Conservation (phyloP, 2,888 invertebrate genomes). For the Dorcus parallelipipedus region DNA sequence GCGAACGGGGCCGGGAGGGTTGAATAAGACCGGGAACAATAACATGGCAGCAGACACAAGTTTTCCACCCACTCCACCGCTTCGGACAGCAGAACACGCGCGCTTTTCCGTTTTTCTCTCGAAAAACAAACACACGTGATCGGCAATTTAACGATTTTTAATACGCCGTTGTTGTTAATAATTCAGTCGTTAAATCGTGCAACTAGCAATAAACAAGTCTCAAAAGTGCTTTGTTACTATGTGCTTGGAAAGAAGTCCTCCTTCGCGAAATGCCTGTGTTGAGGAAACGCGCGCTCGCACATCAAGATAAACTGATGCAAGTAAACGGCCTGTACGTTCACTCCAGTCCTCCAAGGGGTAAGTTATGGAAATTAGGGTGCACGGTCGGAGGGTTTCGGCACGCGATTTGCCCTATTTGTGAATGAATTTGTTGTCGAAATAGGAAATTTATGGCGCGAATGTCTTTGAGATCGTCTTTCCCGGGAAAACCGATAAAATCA, state of each 20-base stretch:
- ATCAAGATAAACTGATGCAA: slow-evolving; percentile 26
- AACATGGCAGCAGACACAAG: slow-evolving; percentile 17
- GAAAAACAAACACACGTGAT: background rate
- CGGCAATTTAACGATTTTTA: too few species aligned
- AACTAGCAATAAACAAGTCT: too few species aligned
- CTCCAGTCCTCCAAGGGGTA: slow-evolving; percentile 63
- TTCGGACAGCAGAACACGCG: background rate
- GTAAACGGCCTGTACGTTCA: slow-evolving; percentile 59
- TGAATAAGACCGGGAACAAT: slow-evolving; percentile 15
- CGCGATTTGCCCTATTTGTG: slow-evolving; percentile 5
- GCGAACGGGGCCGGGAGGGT: slow-evolving; percentile 16
- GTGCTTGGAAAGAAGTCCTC: background rate
- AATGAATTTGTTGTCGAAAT: background rate
- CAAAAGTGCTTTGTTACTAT: background rate
- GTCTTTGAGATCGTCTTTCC: too few species aligned
- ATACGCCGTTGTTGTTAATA: too few species aligned
- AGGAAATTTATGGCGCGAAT: too few species aligned
- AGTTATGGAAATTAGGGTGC: slow-evolving; percentile 30
- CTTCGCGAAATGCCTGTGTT: slow-evolving; percentile 28
- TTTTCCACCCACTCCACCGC: slow-evolving; percentile 9
- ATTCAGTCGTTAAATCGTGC: too few species aligned
- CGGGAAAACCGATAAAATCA: too few species aligned
- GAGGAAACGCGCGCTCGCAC: slow-evolving; percentile 23
- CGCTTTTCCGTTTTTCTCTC: too few species aligned
- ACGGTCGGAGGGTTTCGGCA: background rate